Evolutionary conservation across 2,797 vertebrate species (phyloP), one percentile per base, ranked within the genome.

Genomic region (Champsocephalus esox): DNA sequence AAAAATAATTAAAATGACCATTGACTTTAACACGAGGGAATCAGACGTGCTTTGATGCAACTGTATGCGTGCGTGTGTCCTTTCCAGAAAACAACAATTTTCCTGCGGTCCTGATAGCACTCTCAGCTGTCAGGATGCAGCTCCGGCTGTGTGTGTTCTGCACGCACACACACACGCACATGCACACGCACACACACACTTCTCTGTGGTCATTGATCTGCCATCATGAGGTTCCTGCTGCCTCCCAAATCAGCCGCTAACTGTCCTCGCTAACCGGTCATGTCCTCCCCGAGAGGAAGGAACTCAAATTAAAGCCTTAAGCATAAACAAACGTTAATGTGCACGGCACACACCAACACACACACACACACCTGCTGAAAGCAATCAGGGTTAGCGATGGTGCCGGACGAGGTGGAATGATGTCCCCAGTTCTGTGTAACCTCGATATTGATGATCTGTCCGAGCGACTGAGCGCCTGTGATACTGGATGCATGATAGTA

Each of bases 231-330:
- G 78, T 71, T 70, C 32, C 44, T 3, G 38, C 70, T 50, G 56
- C 45, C 44, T 63, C 59, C 59, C 66, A 72, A 71, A 73, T 71
- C 73, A 63, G 68, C 85, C 44, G 67, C 61, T 80, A 87, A 73
- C 73, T 66, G 65, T 54, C 21, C 66, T 58, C 2, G 9, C 69
- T 77, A 68, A 74, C 38, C 63, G 12, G 51, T 86, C 58, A 48
- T 57, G 62, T 64, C 5, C 56, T 72, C 52, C 0, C 49, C 50
- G n/a, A 64, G 44, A 45, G 75, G 50, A 45, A 56, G 41, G 57
- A 73, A 14, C 34, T 55, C 12, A 66, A 72, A 76, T 80, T 60
- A 73, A 77, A 75, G 66, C 82, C 76, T 80, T 45, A 3, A 78
- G 81, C 81, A 74, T 76, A 66, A 84, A 84, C 75, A 79, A 63